Conservation (phyloP, 2,113 vertebrate genomes). For the Morone chrysops region DNA sequence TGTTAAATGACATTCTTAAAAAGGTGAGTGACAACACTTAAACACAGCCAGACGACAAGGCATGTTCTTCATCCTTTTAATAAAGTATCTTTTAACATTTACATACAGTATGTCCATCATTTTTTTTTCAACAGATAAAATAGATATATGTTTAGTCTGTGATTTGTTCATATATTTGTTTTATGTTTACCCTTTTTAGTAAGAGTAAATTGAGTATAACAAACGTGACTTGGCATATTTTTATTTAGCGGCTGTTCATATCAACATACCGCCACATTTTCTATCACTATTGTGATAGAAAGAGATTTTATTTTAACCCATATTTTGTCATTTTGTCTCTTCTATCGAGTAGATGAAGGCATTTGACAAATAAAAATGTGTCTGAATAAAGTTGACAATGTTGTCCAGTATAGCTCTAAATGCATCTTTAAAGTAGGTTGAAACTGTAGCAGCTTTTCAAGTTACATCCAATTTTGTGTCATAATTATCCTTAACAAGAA, state of each 20-base stretch:
- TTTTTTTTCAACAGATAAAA: conserved; percentile 60
- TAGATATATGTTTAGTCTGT: conserved; percentile 50
- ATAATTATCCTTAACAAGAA: background rate
- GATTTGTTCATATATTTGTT: conserved; percentile 30
- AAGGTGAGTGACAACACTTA: conserved; percentile 69
- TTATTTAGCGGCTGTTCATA: conserved; percentile 26
- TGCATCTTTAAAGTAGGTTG: conserved; percentile 42
- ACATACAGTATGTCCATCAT: conserved; percentile 56
- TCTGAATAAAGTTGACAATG: conserved; percentile 17
- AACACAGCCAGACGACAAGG: conserved; percentile 57
- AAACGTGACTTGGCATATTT: conserved; percentile 60
- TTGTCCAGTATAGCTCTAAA: conserved; percentile 30
- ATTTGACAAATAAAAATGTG: conserved; percentile 32
- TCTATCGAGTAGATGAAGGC: background rate
- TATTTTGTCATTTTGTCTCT: background rate
- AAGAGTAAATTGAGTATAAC: conserved; percentile 37
- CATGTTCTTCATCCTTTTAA: conserved; percentile 57
- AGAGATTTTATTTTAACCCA: background rate
- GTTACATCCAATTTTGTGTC: conserved; percentile 33
- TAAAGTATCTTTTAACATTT: conserved; percentile 67
- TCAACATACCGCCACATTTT: conserved; percentile 26
- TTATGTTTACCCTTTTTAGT: conserved; percentile 4
- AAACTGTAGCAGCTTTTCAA: conserved; percentile 32
- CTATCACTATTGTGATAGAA: background rate
- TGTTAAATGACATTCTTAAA: conserved; percentile 73